Percentiles rank a stretch among this genome's conserved stretches.
Conservation (phyloP, 1,140 invertebrate genomes). For the Oppia nitens region DNA sequence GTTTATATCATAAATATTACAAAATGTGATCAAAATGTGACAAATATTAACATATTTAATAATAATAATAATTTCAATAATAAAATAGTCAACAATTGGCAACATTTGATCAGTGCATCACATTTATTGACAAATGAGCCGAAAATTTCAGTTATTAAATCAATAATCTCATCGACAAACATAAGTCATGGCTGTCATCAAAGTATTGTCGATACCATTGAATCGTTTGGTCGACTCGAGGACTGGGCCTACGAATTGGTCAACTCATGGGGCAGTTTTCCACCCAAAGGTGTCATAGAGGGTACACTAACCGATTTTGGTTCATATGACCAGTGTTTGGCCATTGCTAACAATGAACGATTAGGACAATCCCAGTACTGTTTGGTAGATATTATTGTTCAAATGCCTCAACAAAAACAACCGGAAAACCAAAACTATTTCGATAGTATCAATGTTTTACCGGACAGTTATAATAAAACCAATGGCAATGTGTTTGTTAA, state of each 20-base stretch:
- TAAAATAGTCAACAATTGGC: no score
- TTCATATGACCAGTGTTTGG: conserved; percentile 26
- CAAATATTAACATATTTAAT: no score
- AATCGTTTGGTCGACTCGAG: no score
- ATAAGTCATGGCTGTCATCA: no score
- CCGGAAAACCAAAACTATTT: not conserved
- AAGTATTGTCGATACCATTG: no score
- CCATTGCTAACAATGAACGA: not conserved
- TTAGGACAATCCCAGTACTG: conserved; percentile 3
- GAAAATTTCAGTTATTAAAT: no score
- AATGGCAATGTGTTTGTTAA: not conserved
- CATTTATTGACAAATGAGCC: no score
- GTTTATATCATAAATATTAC: no score
- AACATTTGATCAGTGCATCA: no score
- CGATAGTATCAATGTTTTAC: not conserved
- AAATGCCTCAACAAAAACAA: not conserved
- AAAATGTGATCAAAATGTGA: no score
- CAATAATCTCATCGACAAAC: no score
- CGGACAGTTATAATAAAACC: not conserved
- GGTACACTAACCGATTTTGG: conserved; percentile 26
- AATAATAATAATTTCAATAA: no score
- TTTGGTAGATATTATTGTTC: not conserved
- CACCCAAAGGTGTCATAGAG: conserved; percentile 25
- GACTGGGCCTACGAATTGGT: not conserved
- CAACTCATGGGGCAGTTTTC: conserved; percentile 11